Percentiles rank a stretch among this genome's conserved stretches.
Conservation (phyloP, 2,113 vertebrate genomes). For the Cyphomyrus discorhynchus region DNA sequence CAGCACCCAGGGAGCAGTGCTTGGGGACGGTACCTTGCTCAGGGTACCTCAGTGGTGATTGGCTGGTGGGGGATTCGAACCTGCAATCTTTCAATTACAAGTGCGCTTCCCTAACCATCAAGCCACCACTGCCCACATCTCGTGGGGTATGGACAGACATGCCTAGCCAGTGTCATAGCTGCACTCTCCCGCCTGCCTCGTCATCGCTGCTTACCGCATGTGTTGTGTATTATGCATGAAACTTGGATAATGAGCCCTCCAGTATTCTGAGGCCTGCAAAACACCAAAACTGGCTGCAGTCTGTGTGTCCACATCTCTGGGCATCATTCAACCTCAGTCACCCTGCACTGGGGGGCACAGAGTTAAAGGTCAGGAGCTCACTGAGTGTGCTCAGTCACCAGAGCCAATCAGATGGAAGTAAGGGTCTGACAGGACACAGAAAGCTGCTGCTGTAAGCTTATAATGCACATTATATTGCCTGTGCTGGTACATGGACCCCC, state of each 20-base stretch:
- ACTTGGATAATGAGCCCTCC: slow-evolving; percentile 12
- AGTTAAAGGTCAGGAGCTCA: neutral
- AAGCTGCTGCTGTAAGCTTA: slow-evolving; percentile 53
- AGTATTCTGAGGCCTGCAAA: slow-evolving; percentile 12
- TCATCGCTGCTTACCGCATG: slow-evolving; percentile 3
- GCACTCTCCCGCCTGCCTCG: neutral
- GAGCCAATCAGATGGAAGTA: neutral
- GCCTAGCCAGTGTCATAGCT: neutral
- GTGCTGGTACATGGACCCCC: slow-evolving; percentile 53
- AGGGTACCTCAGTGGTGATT: too few relatives aligned
- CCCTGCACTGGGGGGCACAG: neutral
- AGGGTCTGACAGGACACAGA: slow-evolving; percentile 22
- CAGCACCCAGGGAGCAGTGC: too few relatives aligned
- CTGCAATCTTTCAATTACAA: too few relatives aligned
- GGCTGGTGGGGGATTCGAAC: too few relatives aligned
- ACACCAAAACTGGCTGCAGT: slow-evolving; percentile 6
- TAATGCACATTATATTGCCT: slow-evolving; percentile 68
- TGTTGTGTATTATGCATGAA: too few relatives aligned
- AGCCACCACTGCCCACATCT: slow-evolving; percentile 14
- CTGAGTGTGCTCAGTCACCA: neutral
- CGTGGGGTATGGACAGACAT: neutral
- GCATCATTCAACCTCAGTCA: neutral
- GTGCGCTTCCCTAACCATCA: too few relatives aligned
- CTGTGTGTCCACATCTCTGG: neutral
- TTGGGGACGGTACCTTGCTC: too few relatives aligned